Evolutionary conservation across 2,797 vertebrate species (phyloP), one percentile per base, ranked within the genome.

Genomic region (Paedocypris micromegethes): DNA sequence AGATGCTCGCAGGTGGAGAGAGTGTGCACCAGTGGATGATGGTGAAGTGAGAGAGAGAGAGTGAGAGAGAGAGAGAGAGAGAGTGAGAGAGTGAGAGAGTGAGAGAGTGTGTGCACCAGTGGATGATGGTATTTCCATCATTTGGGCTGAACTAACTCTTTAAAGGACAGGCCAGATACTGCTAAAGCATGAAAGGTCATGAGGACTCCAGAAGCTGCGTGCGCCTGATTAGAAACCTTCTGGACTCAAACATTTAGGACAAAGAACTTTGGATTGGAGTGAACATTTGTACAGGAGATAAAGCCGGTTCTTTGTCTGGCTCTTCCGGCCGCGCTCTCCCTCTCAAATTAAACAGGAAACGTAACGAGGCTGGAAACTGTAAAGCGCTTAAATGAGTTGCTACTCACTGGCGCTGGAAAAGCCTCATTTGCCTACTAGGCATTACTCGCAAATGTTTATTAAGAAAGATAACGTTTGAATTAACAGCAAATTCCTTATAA

Each of bases 131-230:
- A 56, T 66, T 66, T 66, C 47, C 23, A 23, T 23, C 23, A 23
- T 23, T 23, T 23, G 23, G 64, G 64, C 9, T 66, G 64, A 66
- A 55, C 52, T 56, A 47, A 78, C 72, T 75, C 81, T 73, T 81
- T 80, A 88, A 89, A 90, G 88, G 84, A 84, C 83, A 84, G 57
- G 41, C 50, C 72, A 77, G 77, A 83, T 87, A 80, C 81, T 88
- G 84, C 83, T 82, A 86, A 83, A 82, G 80, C 78, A 82, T 80
- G 68, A 88, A 88, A 89, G 86, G 87, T 87, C 83, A 83, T 75
- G 80, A 80, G 84, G 80, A 79, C 78, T 86, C 79, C 84, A 83
- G 85, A 80, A 83, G 79, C 71, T 76, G 75, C 80, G 69, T 23
- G 64, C 75, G 73, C 71, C 78, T 61, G 75, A 86, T 88, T 84